Conservation (phyloP, 1,140 invertebrate genomes). For the Drosophila bipectinata region DNA sequence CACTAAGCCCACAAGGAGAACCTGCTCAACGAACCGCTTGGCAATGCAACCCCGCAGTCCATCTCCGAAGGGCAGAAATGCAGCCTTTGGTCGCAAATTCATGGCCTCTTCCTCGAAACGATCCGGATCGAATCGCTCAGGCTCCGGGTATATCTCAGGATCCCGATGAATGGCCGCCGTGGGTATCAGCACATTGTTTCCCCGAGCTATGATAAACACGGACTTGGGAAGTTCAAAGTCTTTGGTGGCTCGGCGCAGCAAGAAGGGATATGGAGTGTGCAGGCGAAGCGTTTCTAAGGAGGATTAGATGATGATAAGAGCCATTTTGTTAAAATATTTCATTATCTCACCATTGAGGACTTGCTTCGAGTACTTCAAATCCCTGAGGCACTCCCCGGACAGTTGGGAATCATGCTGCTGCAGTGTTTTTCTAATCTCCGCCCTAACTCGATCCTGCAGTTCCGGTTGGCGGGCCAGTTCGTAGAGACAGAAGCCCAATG, state of each 20-base stretch:
- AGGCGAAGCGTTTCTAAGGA: slow-evolving; percentile 85
- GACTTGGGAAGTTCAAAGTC: slow-evolving; percentile 85
- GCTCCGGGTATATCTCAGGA: slow-evolving; percentile 87
- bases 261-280: slow-evolving; percentile 85
- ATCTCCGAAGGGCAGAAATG: slow-evolving; percentile 88
- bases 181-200: slow-evolving; percentile 85
- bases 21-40: slow-evolving; percentile 87
- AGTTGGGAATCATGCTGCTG: slow-evolving; percentile 77
- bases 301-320: neutral
- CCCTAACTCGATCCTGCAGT: slow-evolving; percentile 86
- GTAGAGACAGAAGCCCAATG: slow-evolving; percentile 86
- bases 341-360: slow-evolving; percentile 85
- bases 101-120: slow-evolving; percentile 86
- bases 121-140: slow-evolving; percentile 88
- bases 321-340: neutral
- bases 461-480: slow-evolving; percentile 86
- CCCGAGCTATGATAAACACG: slow-evolving; percentile 84
- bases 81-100: slow-evolving; percentile 81
- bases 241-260: slow-evolving; percentile 85
- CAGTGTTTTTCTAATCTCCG: slow-evolving; percentile 85
- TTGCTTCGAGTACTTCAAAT: slow-evolving; percentile 85
- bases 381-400: slow-evolving; percentile 83
- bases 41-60: slow-evolving; percentile 84
- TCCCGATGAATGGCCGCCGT: slow-evolving; percentile 87
- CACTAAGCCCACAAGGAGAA: slow-evolving; percentile 86